Evolutionary conservation across 1,140 invertebrate genomes (phyloP).

Genomic region (Drosophila teissieri): DNA sequence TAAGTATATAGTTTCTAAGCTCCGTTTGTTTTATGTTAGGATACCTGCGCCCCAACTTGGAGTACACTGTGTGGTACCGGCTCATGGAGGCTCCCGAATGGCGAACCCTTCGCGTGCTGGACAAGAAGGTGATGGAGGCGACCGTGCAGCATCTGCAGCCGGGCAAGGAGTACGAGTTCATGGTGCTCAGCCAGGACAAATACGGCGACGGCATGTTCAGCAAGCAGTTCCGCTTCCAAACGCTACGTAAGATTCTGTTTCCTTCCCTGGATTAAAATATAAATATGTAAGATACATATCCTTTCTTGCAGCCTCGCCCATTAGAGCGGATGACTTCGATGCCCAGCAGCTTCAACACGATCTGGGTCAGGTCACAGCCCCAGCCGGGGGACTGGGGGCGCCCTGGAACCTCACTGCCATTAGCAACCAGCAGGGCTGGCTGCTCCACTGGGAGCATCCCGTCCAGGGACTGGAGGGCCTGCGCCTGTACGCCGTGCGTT

Average conservation of each 20-base stretch:
- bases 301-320: constrained; percentile 32
- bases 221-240: constrained; percentile 91
- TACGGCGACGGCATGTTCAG: constrained; percentile 96
- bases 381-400: constrained; percentile 85
- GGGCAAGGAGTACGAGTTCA: constrained; percentile 94
- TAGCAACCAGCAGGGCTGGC: constrained; percentile 86
- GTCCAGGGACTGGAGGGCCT: constrained; percentile 86
- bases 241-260: constrained; percentile 86
- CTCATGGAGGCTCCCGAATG: constrained; percentile 90
- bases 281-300: background rate
- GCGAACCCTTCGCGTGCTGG: constrained; percentile 89
- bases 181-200: constrained; percentile 94
- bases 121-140: constrained; percentile 90
- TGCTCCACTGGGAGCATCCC: constrained; percentile 91
- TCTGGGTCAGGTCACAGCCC: constrained; percentile 31
- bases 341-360: constrained; percentile 57
- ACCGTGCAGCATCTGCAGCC: constrained; percentile 91
- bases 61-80: constrained; percentile 94
- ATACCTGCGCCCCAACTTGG: constrained; percentile 91
- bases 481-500: constrained; percentile 87
- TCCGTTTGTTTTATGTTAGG: constrained; percentile 84
- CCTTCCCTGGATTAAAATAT: too few relatives aligned
- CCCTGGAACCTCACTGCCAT: constrained; percentile 89
- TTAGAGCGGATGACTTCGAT: constrained; percentile 54
- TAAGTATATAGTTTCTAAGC: background rate